These are phyloP conservation scores for Rhopalosiphum maidis DNA, from an alignment of 1,140 invertebrate genomes.

Conservation along the genomic window DNA sequence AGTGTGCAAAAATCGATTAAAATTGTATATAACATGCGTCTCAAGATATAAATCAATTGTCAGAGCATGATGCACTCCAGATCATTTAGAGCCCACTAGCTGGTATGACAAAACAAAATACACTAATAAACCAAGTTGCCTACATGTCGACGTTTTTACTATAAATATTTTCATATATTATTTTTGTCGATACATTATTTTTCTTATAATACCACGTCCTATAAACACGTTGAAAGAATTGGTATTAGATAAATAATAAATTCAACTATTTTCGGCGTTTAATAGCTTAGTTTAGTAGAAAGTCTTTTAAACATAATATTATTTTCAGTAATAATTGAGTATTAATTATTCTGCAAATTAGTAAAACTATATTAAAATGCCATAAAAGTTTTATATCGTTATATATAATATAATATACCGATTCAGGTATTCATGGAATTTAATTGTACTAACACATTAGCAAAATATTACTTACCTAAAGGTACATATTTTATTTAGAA, in stretches of 20 bases:
- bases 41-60: neutral
- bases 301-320: neutral
- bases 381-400: neutral
- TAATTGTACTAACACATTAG: no score
- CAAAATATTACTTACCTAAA: no score
- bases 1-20: neutral
- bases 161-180: neutral
- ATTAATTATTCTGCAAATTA: no score
- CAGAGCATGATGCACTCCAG: neutral
- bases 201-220: neutral
- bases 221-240: neutral
- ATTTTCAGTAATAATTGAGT: no score
- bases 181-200: neutral
- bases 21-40: neutral
- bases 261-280: neutral
- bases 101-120: neutral
- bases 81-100: neutral
- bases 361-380: no score
- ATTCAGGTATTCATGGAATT: no score
- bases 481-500: no score
- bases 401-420: no score
- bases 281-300: no score
- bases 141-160: neutral
- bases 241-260: neutral
- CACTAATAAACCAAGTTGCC: neutral